These are phyloP conservation scores for Antitype chi DNA, from an alignment of 2,888 invertebrate genomes.

Conservation along the genomic window DNA sequence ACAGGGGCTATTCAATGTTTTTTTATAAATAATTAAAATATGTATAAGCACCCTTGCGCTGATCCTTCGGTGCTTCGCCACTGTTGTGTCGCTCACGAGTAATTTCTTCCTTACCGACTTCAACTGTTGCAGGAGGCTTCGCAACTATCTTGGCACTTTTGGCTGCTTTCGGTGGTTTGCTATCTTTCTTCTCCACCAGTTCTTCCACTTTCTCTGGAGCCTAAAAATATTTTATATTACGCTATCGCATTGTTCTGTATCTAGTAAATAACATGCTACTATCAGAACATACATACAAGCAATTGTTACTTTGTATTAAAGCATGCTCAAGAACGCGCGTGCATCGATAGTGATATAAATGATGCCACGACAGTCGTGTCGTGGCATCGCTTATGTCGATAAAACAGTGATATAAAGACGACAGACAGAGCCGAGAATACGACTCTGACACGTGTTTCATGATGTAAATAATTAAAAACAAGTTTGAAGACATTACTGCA, in stretches of 20 bases:
- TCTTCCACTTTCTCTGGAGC: constrained; percentile 83
- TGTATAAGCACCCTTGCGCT: constrained; percentile 81
- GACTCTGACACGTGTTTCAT: constrained; percentile 43
- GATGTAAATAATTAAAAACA: constrained; percentile 32
- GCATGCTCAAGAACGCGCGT: constrained; percentile 55
- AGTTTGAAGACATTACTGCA: constrained; percentile 30
- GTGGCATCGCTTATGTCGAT: too few species aligned
- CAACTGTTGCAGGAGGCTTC: constrained; percentile 71
- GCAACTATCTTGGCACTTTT: constrained; percentile 72
- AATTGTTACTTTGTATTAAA: constrained; percentile 51
- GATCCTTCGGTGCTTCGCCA: constrained; percentile 83
- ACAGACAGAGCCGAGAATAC: constrained; percentile 21
- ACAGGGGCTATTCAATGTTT: not conserved
- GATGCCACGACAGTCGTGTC: constrained; percentile 52
- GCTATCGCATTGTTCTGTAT: constrained; percentile 14
- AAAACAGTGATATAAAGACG: constrained; percentile 31
- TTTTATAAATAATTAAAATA: not conserved
- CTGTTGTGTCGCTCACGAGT: constrained; percentile 78
- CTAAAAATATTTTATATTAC: constrained; percentile 63
- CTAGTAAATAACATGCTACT: constrained; percentile 58
- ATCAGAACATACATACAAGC: constrained; percentile 36
- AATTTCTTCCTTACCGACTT: constrained; percentile 78
- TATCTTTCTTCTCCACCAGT: constrained; percentile 79
- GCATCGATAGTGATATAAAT: constrained; percentile 50
- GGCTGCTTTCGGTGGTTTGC: constrained; percentile 74